A percentile compares a stretch with the other conserved stretches of the same genome.
These are phyloP conservation scores for Saiga tatarica DNA, from an alignment of 2,113 vertebrate species.

Conservation along the genomic window DNA sequence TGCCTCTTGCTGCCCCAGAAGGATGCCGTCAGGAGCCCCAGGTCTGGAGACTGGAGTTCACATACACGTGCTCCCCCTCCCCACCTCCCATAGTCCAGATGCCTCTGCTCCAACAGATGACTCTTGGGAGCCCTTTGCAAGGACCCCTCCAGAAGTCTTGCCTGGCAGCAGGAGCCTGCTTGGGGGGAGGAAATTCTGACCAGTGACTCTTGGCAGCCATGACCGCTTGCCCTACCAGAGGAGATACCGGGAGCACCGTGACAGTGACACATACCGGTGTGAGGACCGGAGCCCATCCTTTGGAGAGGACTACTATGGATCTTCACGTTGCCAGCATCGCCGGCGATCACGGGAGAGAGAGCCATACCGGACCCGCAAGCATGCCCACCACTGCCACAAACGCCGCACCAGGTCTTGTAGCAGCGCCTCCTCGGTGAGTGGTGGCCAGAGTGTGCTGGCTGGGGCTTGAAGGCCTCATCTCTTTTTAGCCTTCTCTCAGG, in stretches of 20 bases:
- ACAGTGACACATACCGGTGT: constrained; percentile 74
- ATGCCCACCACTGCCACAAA: constrained; percentile 80
- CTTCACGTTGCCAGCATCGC: constrained; percentile 74
- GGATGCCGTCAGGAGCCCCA: neutral
- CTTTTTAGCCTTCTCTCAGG: constrained; percentile 74
- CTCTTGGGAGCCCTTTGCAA: neutral
- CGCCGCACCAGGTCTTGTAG: constrained; percentile 87
- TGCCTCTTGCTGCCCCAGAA: neutral
- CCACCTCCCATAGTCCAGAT: neutral
- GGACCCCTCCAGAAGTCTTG: neutral
- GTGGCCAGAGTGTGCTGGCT: constrained; percentile 73
- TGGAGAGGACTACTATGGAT: constrained; percentile 78
- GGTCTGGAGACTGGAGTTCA: neutral
- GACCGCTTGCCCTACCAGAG: constrained; percentile 82
- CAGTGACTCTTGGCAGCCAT: constrained; percentile 70
- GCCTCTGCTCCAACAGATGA: neutral
- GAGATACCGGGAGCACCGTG: constrained; percentile 77
- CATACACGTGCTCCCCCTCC: rapidly evolving
- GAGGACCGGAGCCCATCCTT: constrained; percentile 82
- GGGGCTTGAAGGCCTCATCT: constrained; percentile 63
- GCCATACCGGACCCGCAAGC: constrained; percentile 71
- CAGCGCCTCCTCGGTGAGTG: constrained; percentile 89
- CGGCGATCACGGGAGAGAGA: constrained; percentile 79
- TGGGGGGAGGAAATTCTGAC: neutral
- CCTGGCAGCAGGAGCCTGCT: neutral